Percentiles rank a stretch among this genome's conserved stretches.
Evolutionary conservation across 2,113 vertebrate species (phyloP).

Genomic region (Amphilophus citrinellus): DNA sequence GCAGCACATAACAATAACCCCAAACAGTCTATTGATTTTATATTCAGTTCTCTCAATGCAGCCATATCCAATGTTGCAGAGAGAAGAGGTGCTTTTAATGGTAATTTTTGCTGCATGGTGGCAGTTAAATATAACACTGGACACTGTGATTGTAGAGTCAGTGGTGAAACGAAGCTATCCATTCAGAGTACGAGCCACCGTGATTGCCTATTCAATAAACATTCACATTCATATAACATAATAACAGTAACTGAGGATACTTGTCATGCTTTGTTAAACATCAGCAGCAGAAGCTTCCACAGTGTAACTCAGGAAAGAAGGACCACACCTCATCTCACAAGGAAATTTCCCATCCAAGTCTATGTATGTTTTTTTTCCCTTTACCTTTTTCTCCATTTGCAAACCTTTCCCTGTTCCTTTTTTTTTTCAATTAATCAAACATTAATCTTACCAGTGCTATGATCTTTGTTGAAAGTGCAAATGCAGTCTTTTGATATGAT

Average conservation of each 20-base stretch:
- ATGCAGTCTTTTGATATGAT: background rate
- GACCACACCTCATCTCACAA: background rate
- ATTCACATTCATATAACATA: background rate
- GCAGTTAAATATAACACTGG: background rate
- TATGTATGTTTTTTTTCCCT: background rate
- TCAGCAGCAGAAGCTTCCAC: background rate
- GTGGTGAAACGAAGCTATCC: background rate
- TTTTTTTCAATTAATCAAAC: background rate
- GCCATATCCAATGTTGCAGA: background rate
- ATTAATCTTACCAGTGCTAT: background rate
- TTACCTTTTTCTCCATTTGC: too few species aligned
- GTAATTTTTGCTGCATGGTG: background rate
- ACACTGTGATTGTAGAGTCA: background rate
- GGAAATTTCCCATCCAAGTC: background rate
- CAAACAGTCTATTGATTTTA: slow-evolving; percentile 14
- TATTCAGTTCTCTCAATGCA: background rate
- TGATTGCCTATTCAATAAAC: background rate
- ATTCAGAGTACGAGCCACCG: background rate
- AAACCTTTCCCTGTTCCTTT: too few species aligned
- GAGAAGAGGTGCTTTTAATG: background rate
- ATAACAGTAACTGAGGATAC: too few species aligned
- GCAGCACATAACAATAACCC: slow-evolving; percentile 8
- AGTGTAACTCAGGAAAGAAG: background rate
- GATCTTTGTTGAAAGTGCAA: background rate
- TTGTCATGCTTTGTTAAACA: too few species aligned